Evolutionary conservation across 1,140 invertebrate genomes (phyloP), one percentile per base, ranked within the genome.

Genomic region (Linepithema humile): DNA sequence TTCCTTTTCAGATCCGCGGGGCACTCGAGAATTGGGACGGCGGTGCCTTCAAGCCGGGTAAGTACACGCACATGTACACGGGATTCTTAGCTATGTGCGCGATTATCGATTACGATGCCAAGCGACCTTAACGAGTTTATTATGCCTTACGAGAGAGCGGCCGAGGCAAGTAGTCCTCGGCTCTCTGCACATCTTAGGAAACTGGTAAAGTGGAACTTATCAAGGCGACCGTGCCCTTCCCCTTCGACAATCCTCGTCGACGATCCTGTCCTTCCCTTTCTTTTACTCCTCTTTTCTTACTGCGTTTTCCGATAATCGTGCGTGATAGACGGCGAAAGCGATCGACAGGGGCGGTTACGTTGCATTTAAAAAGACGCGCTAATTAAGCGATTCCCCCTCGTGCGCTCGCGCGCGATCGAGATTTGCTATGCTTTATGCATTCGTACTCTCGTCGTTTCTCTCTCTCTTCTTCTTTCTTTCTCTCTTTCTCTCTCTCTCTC

Each of bases 21-120:
- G 73, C 88, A n/a, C 86, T 94, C 26, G 89, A 93, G 53, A 93
- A 92, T 88, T 94, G 93, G 93, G 89, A 93, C 77, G 84, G 83
- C 69, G 88, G 87, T 82, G 90, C 83, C 53, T 94, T 94, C 82
- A 93, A 93, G 74, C 55, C 90, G 29, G 88, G 93, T 94, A 78
- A 94, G 93, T 92, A 88, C 65, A 59, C 29, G 40, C 29, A 62
- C 32, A 23, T 38, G 43, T 29, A 55, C 48, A 20, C 12, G 5
- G n/a, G 23, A 20, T 80, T 57, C 48, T 80, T 43, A 70, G 48
- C 35, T 69, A 77, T 35, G n/a, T 57, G 73, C 43, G 23, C 75
- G 75, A 78, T 78, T 69, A 82, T 82, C 69, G 65, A 82, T 82
- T 82, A 73, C 50, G 40, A 48, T 26, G 55, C 43, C 67, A 40